phyloP scores from a whole-genome alignment of 2,113 vertebrate species.

The Xiphorhynchus elegans region DNA sequence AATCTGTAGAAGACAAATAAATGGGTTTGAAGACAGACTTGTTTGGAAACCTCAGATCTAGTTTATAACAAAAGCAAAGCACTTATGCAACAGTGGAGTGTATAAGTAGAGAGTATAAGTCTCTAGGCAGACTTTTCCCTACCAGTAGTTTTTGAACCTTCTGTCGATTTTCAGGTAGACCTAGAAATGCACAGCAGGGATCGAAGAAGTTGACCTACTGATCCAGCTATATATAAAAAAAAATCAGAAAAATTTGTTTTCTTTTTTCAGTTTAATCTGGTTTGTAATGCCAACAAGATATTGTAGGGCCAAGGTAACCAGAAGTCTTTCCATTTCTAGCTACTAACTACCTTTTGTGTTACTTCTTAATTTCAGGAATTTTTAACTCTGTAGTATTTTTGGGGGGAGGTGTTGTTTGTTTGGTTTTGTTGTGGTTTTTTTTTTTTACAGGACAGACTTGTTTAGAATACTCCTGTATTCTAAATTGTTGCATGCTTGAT shows the following conservation, averaged over 20 bases:
- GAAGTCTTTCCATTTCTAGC: background rate
- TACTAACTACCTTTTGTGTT: background rate
- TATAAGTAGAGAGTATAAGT: too few relatives aligned
- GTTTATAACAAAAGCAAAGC: background rate
- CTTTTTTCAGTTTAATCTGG: background rate
- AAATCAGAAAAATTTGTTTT: rapidly evolving
- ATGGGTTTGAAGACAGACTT: background rate
- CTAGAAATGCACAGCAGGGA: background rate
- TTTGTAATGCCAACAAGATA: background rate
- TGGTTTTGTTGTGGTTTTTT: too few relatives aligned
- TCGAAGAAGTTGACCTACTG: background rate
- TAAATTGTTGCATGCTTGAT: rapidly evolving
- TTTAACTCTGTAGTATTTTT: background rate
- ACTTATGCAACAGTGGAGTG: background rate
- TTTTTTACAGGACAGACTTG: background rate
- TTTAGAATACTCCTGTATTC: background rate
- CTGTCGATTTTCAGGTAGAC: background rate
- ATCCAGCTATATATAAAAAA: background rate
- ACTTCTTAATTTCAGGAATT: background rate
- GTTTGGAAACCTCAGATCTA: background rate
- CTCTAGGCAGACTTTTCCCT: background rate
- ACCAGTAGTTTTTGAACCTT: background rate
- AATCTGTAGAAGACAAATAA: slow-evolving; percentile 48
- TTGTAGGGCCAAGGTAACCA: background rate
- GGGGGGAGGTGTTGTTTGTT: too few relatives aligned